Conservation (phyloP, 1,140 invertebrate genomes). For the Rhynchophorus ferrugineus region DNA sequence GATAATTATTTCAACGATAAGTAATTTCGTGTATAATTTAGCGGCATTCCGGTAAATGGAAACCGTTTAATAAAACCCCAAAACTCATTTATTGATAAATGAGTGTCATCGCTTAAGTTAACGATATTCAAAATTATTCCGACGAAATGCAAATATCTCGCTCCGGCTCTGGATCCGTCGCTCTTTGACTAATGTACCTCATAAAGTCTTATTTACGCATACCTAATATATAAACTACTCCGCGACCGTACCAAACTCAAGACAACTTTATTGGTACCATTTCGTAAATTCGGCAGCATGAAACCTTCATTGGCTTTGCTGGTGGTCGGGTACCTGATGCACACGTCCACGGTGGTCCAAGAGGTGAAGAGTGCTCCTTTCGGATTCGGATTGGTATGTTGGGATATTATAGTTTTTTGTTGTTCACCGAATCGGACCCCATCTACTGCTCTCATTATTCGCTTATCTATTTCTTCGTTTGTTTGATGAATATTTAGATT, state of each 20-base stretch:
- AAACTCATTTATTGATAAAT: too few relatives aligned
- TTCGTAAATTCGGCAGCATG: conserved; percentile 8
- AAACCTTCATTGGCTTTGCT: conserved; percentile 3
- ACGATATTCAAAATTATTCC: too few relatives aligned
- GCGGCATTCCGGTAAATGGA: too few relatives aligned
- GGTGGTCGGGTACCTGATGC: conserved; percentile 4
- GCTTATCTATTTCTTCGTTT: too few relatives aligned
- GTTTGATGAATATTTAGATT: too few relatives aligned
- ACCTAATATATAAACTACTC: neutral
- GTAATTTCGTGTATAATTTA: too few relatives aligned
- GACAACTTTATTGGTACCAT: conserved; percentile 1
- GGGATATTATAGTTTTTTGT: neutral
- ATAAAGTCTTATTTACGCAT: conserved; percentile 2
- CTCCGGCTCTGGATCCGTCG: neutral
- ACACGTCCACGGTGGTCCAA: neutral
- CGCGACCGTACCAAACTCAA: conserved; percentile 2
- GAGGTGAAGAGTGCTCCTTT: conserved; percentile 3
- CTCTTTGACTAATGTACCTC: conserved; percentile 4
- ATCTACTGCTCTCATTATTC: too few relatives aligned
- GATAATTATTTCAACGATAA: too few relatives aligned
- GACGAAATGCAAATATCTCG: neutral
- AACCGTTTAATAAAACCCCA: too few relatives aligned
- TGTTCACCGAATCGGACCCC: too few relatives aligned
- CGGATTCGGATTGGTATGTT: conserved; percentile 3
- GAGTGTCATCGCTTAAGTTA: too few relatives aligned